Evolutionary conservation across 2,113 vertebrate genomes (phyloP).

Genomic region (Dasyprocta punctata): DNA sequence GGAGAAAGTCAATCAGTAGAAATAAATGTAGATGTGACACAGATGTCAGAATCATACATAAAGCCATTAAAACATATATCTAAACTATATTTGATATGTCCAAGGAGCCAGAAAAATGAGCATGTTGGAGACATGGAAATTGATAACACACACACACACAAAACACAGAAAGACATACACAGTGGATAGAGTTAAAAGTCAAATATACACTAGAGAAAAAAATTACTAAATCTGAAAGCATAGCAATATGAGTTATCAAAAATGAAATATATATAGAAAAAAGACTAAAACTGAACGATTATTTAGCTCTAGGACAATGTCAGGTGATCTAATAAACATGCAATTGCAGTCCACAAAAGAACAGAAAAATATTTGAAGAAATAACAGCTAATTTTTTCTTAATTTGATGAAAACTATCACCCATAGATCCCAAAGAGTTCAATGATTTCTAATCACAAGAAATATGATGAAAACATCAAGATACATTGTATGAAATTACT

Average conservation of each 20-base stretch:
- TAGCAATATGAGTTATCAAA: not conserved
- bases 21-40: not conserved
- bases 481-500: not conserved
- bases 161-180: not conserved
- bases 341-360: not conserved
- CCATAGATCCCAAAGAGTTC: not conserved
- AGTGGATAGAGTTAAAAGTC: not conserved
- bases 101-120: not conserved
- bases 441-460: not conserved
- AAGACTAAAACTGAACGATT: not conserved
- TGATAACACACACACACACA: not conserved
- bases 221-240: not conserved
- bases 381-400: not conserved
- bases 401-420: slow-evolving; percentile 19
- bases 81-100: not conserved
- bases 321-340: not conserved
- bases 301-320: not conserved
- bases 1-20: slow-evolving; percentile 1
- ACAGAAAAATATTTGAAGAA: not conserved
- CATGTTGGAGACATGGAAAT: not conserved
- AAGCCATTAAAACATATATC: not conserved
- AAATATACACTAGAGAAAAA: not conserved
- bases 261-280: not conserved
- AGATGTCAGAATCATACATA: not conserved
- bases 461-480: not conserved